Evolutionary conservation across 2,113 vertebrate species (phyloP), one percentile per base, ranked within the genome.

Genomic region (Leptodactylus fuscus): DNA sequence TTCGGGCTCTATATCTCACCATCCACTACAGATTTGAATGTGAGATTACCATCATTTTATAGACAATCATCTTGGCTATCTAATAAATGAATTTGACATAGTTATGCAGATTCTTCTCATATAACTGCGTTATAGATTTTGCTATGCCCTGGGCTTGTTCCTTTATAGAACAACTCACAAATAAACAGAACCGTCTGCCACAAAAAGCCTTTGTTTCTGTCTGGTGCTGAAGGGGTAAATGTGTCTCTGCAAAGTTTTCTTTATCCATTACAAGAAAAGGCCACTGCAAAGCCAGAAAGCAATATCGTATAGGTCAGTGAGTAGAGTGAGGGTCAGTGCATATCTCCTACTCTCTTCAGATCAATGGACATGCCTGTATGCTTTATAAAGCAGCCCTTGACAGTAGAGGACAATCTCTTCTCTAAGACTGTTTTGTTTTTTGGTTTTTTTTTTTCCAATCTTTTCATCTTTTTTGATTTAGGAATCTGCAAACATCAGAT

Each of bases 391-490:
- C 9, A 24, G 36, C 65, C 62, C 22, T 22, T 38, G 62, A 71
- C 81, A 67, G 49, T 20, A 71, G 65, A 32, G 15, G 58, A 49
- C 15, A 7, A 69, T 27, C 29, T 36, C 20, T 49, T 22, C 20
- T 5, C 29, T 67, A 62, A 70, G 80, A 49, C 41, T 5, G 4
- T 4, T 9, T 44, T 44, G 4, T 44, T 16, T 20, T 18, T 13
- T 20, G 4, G 24, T n/a, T 67, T 46, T 51, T 34, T 69, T 69
- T 49, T 51, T 44, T 36, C 6, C 44, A 0, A 51, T 8, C 16
- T 27, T 81, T 69, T 81, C 46, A 69, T 32, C 46, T 70, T n/a
- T 20, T 71, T 82, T 53, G 20, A 49, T 81, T 81, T 29, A 49
- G 22, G 12, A 49, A n/a, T 38, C 3, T 13, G 16, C 15, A 69